These are phyloP conservation scores for Karalla daura DNA, from an alignment of 2,797 vertebrate species.

Conservation along the genomic window DNA sequence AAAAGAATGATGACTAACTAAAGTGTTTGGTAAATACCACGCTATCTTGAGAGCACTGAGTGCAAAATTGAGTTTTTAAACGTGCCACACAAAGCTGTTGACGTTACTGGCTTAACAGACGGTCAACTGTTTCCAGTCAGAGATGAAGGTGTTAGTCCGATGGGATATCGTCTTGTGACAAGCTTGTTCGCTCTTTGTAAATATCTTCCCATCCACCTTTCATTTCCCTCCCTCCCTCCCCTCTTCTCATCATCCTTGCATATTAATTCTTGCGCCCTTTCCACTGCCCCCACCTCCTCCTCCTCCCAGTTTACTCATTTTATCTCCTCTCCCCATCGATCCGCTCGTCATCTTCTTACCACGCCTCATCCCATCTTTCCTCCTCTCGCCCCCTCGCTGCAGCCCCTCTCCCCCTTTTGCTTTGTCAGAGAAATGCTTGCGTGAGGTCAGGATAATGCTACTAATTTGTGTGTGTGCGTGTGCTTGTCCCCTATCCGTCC, in stretches of 20 bases:
- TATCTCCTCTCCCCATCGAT: slow-evolving; percentile 44
- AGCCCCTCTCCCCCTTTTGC: slow-evolving; percentile 29
- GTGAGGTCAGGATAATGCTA: slow-evolving; percentile 68
- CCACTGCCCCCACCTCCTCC: background rate
- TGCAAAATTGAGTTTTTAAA: too few relatives aligned
- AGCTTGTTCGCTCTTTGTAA: slow-evolving; percentile 5
- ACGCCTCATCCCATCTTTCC: slow-evolving; percentile 30
- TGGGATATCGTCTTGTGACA: background rate
- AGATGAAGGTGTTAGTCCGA: background rate
- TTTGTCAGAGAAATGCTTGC: slow-evolving; percentile 36
- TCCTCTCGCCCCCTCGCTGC: slow-evolving; percentile 32
- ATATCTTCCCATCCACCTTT: background rate
- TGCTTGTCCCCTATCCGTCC: slow-evolving; percentile 70
- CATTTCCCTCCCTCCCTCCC: background rate
- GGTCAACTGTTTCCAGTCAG: background rate
- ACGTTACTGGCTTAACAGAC: background rate
- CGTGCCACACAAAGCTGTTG: background rate
- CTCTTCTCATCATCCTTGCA: background rate
- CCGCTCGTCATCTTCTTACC: slow-evolving; percentile 44
- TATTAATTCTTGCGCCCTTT: slow-evolving; percentile 5
- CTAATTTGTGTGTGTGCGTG: slow-evolving; percentile 74
- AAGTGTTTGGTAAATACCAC: too few relatives aligned
- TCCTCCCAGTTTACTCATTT: background rate
- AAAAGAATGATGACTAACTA: too few relatives aligned
- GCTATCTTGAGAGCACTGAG: too few relatives aligned